These are phyloP conservation scores for Phthorimaea operculella DNA, from an alignment of 1,140 invertebrate genomes.

Conservation along the genomic window DNA sequence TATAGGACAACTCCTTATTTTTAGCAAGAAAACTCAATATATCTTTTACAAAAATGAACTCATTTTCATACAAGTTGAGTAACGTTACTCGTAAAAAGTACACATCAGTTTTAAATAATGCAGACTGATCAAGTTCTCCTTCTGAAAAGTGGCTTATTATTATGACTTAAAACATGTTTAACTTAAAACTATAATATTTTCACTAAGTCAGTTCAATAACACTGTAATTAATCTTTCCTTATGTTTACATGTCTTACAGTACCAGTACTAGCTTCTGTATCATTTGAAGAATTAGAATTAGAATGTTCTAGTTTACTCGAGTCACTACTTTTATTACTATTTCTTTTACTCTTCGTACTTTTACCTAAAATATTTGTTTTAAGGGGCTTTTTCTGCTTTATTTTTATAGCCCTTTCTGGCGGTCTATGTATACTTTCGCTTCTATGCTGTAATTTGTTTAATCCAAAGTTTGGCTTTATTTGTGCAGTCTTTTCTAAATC, in stretches of 20 bases:
- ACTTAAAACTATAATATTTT: no score
- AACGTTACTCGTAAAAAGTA: no score
- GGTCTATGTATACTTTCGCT: slow-evolving; percentile 57
- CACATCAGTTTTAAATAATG: no score
- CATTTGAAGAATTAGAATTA: slow-evolving; percentile 63
- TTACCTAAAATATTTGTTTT: slow-evolving; percentile 41
- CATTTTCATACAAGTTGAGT: no score
- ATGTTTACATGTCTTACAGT: slow-evolving; percentile 57
- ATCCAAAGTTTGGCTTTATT: slow-evolving; percentile 58
- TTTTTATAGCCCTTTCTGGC: slow-evolving; percentile 50
- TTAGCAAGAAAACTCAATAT: no score
- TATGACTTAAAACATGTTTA: no score
- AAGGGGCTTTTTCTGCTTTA: slow-evolving; percentile 44
- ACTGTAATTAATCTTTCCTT: slow-evolving; percentile 17
- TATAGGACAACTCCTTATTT: no score
- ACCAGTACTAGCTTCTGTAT: slow-evolving; percentile 64
- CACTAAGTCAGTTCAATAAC: no score
- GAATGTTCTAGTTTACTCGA: slow-evolving; percentile 57
- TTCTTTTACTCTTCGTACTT: slow-evolving; percentile 29
- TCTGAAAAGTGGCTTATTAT: no score
- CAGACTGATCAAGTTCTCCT: no score
- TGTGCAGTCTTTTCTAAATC: slow-evolving; percentile 49
- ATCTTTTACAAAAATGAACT: no score
- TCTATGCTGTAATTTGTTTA: slow-evolving; percentile 54
- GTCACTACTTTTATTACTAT: slow-evolving; percentile 35